A percentile compares a stretch with the other conserved stretches of the same genome.
Evolutionary conservation across 2,113 vertebrate species (phyloP).

Genomic region (Hymenochirus boettgeri): DNA sequence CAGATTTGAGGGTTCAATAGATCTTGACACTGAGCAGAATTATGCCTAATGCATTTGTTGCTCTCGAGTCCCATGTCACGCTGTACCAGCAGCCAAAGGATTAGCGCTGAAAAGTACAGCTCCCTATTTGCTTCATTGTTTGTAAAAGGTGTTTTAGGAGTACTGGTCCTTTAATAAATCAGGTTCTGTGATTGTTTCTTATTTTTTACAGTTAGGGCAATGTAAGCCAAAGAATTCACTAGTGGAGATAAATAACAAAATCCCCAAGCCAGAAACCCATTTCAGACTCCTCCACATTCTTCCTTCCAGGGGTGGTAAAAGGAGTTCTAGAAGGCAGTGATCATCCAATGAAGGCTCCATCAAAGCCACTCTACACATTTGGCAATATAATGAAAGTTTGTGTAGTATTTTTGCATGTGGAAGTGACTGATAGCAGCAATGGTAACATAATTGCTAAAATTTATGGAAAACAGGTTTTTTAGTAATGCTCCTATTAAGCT

Average conservation of each 20-base stretch:
- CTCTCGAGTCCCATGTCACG: no score
- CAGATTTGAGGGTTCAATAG: no score
- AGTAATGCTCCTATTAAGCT: no score
- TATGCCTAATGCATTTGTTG: no score
- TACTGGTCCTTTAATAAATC: background rate
- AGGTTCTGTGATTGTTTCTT: constrained; percentile 36
- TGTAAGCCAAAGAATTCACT: constrained; percentile 52
- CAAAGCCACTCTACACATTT: constrained; percentile 1
- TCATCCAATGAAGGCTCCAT: background rate
- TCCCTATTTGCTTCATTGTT: no score
- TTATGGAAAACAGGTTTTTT: constrained; percentile 18
- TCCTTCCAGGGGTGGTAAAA: constrained; percentile 45
- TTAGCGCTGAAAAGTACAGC: no score
- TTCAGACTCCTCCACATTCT: constrained; percentile 42
- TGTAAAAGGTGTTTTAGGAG: no score
- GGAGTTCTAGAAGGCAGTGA: constrained; percentile 1
- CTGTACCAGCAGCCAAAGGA: no score
- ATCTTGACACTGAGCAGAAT: no score
- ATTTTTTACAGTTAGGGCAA: constrained; percentile 38
- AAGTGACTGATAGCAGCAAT: constrained; percentile 5
- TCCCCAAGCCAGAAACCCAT: constrained; percentile 31
- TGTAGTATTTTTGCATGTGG: background rate
- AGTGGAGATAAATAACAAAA: constrained; percentile 50
- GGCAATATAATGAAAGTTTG: background rate
- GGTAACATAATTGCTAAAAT: constrained; percentile 1